phyloP scores from a whole-genome alignment of 2,888 invertebrate genomes.

The Anoplius nigerrimus region DNA sequence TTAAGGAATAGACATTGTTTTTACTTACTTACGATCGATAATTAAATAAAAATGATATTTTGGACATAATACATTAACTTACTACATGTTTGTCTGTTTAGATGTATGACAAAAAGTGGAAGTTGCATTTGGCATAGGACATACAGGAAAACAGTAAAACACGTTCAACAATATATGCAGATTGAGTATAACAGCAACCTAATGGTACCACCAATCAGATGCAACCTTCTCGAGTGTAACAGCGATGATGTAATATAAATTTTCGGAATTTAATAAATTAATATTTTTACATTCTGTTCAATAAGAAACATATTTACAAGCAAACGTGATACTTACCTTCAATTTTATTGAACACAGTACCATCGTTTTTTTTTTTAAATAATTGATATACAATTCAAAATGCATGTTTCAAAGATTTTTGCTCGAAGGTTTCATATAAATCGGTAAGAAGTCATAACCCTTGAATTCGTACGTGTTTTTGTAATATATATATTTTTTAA shows the following conservation, averaged over 20 bases:
- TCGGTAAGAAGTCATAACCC: conserved; percentile 67
- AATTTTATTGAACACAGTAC: conserved; percentile 66
- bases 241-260: conserved; percentile 55
- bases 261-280: conserved; percentile 68
- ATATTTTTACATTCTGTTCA: conserved; percentile 70
- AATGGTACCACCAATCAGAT: conserved; percentile 69
- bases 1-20: conserved; percentile 54
- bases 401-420: conserved; percentile 51
- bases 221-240: conserved; percentile 65
- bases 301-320: conserved; percentile 72
- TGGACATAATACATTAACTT: conserved; percentile 65
- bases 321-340: conserved; percentile 71
- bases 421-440: conserved; percentile 61
- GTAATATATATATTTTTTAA: conserved; percentile 68
- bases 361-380: conserved; percentile 57
- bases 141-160: conserved; percentile 79
- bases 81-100: conserved; percentile 71
- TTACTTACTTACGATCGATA: conserved; percentile 59
- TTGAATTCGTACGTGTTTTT: conserved; percentile 64
- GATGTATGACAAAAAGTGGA: conserved; percentile 76
- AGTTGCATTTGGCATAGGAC: conserved; percentile 82
- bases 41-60: conserved; percentile 63
- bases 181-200: conserved; percentile 76
- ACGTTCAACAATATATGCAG: conserved; percentile 83
- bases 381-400: conserved; percentile 63